These are phyloP conservation scores for Muraenolepis orangiensis DNA, from an alignment of 2,797 vertebrate genomes.

Conservation along the genomic window DNA sequence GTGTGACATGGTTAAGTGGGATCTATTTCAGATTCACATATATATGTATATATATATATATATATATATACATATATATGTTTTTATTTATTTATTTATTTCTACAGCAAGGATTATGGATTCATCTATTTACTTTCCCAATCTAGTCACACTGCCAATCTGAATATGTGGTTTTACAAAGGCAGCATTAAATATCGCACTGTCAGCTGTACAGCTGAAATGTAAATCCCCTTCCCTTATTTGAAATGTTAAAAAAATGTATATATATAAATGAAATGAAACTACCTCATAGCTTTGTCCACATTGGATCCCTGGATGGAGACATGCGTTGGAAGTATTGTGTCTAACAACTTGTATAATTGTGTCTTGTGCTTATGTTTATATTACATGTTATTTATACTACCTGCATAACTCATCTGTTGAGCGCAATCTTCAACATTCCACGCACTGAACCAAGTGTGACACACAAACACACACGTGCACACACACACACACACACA, in stretches of 20 bases:
- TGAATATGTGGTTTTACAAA: background rate
- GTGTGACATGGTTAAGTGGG: background rate
- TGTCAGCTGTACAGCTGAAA: background rate
- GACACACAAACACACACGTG: background rate
- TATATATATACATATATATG: background rate
- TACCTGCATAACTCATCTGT: background rate
- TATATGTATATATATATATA: background rate
- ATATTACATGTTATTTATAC: background rate
- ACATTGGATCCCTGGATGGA: no score
- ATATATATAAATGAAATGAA: no score
- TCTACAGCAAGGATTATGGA: background rate
- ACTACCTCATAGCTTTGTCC: background rate
- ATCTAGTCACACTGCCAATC: background rate
- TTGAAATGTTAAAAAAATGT: background rate
- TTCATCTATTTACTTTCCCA: background rate
- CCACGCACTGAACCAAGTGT: background rate
- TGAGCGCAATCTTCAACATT: background rate
- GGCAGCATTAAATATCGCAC: background rate
- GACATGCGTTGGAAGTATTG: background rate
- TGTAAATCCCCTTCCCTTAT: background rate
- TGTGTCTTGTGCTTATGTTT: background rate
- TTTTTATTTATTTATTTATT: background rate
- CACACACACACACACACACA: background rate
- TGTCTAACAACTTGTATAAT: background rate
- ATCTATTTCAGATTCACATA: background rate